These are phyloP conservation scores for Eulemur coronatus DNA, from an alignment of 2,797 vertebrate species.

Conservation along the genomic window DNA sequence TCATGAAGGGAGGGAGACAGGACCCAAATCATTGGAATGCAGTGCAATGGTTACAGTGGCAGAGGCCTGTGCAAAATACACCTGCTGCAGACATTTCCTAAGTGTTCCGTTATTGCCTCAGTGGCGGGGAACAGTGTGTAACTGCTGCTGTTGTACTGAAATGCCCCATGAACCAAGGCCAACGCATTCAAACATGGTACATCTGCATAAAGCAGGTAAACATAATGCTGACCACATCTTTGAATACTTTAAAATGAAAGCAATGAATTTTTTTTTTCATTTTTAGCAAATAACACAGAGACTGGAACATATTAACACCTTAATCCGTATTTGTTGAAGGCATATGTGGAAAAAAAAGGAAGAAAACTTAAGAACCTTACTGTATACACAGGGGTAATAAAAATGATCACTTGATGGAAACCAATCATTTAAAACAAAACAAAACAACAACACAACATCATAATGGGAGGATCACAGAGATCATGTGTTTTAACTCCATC, in stretches of 20 bases:
- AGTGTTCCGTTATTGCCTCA: neutral
- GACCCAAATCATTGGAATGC: neutral
- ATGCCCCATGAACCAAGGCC: neutral
- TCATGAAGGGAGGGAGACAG: neutral
- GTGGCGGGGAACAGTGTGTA: neutral
- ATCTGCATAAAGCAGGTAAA: neutral
- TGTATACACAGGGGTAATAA: neutral
- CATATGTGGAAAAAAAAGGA: neutral
- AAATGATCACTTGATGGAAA: neutral
- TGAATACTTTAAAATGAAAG: neutral
- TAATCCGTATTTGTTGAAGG: neutral
- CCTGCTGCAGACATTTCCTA: neutral
- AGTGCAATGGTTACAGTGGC: neutral
- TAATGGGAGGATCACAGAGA: neutral
- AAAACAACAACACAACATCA: accelerated
- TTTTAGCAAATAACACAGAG: neutral
- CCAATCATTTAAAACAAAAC: neutral
- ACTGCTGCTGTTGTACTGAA: neutral
- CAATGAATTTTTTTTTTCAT: neutral
- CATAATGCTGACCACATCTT: neutral
- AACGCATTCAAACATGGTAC: neutral
- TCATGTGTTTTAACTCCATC: neutral
- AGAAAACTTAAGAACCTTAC: neutral
- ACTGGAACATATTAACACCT: neutral
- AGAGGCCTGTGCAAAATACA: neutral